Conservation (phyloP, 2,888 invertebrate genomes). For the Embidobia sp. region DNA sequence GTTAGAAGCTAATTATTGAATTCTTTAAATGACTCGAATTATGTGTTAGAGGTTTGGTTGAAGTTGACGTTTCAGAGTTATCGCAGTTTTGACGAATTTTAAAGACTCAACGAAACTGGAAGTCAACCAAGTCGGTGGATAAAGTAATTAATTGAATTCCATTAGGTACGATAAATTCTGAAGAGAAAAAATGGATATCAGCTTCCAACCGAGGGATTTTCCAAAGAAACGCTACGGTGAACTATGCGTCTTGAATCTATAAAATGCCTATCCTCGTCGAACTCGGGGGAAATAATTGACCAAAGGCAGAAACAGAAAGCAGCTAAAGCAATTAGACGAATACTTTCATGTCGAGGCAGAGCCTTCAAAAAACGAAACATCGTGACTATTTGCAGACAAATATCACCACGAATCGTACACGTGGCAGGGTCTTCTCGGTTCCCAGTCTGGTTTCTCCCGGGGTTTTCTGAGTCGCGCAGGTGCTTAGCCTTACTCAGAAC, state of each 20-base stretch:
- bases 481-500: conserved; percentile 74
- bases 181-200: conserved; percentile 16
- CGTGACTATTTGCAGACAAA: conserved; percentile 28
- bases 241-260: conserved; percentile 40
- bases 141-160: conserved; percentile 40
- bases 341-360: conserved; percentile 33
- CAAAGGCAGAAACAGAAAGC: conserved; percentile 14
- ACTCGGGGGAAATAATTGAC: conserved; percentile 3
- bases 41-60: too few relatives aligned
- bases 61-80: too few relatives aligned
- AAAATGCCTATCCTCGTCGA: conserved; percentile 3
- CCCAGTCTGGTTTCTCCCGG: conserved; percentile 35
- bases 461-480: conserved; percentile 71
- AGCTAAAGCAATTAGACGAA: conserved; percentile 50
- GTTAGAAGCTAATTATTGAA: too few relatives aligned
- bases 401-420: conserved; percentile 42
- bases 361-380: conserved; percentile 23
- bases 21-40: too few relatives aligned
- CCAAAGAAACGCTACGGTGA: conserved; percentile 24
- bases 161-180: conserved; percentile 12
- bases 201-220: conserved; percentile 6
- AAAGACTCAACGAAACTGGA: not conserved
- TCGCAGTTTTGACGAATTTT: too few relatives aligned
- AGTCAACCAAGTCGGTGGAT: too few relatives aligned
- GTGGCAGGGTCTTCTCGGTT: conserved; percentile 11